Base-by-base conservation (phyloP, 2,113 vertebrate species). In the Salvelinus namaycush region DNA sequence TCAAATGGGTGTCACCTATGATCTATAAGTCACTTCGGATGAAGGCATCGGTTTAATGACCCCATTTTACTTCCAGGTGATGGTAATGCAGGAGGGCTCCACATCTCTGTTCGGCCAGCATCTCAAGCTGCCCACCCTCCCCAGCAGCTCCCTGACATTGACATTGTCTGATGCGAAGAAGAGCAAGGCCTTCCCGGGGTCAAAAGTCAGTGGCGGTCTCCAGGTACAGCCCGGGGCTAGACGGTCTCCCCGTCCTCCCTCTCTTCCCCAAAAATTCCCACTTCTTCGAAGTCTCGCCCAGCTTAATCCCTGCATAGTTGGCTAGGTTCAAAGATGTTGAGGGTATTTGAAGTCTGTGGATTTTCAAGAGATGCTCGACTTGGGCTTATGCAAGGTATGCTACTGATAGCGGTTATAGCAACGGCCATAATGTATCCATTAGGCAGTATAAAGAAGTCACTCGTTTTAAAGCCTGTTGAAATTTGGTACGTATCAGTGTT, bases 151-250 rank as follows among this genome's bases (percentile, higher is more conserved):
- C 98, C 97, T 81, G 97, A 34, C 24, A 49, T 24, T 48, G 22
- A 60, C 97, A 87, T 98, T 99, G 91, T 99, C 98, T 51, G 97
- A 99, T 89, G 97, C 97, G 86, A 99, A 99, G 94, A 99, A 99
- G 92, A 97, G 93, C 87, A 99, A 98, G 89, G 95, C 95, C 0
- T 95, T 97, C 84, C 97, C 98, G 60, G 94, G 95, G 81, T 97
- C 97, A 90, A 99, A 99, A 97, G 98, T 99, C 82, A 88, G 96
- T 92, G 24, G 11, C 16, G 59, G 13, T n/a, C 26, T 34, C 14
- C 13, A 70, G 68, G 18, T 12, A 49, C 39, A 48, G 39, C 34
- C 34, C 8, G 7, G 34, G 34, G 34, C 34, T 39, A 39, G 8
- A 39, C 34, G 2, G 34, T 39, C 34, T 39, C 34, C 34, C 8